Evolutionary conservation across 2,888 invertebrate genomes (phyloP).

Genomic region (Helicoverpa assulta): DNA sequence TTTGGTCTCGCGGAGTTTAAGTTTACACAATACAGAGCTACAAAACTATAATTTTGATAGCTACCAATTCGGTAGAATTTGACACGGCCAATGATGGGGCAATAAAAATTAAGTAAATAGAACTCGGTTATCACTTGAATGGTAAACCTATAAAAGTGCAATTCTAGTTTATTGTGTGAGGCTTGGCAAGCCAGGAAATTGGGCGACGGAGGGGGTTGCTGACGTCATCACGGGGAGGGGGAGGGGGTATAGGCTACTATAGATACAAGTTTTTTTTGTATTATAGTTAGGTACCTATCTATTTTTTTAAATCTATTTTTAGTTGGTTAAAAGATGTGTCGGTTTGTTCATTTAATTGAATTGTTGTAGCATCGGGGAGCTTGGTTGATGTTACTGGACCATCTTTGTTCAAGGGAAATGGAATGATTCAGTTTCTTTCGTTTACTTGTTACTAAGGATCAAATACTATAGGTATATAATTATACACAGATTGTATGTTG

Average conservation of each 20-base stretch:
- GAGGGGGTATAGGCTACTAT: neutral
- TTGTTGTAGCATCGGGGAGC: too few species aligned
- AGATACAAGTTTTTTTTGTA: neutral
- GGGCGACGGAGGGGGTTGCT: constrained; percentile 45
- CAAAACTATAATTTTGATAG: constrained; percentile 29
- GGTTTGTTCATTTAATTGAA: neutral
- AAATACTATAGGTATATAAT: too few species aligned
- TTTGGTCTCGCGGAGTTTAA: too few species aligned
- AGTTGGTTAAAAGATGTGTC: neutral
- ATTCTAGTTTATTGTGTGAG: constrained; percentile 64
- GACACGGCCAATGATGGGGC: constrained; percentile 35
- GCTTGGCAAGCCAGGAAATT: constrained; percentile 63
- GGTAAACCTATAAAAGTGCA: constrained; percentile 65
- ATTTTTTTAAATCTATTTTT: too few species aligned
- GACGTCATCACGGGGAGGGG: constrained; percentile 52
- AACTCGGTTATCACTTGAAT: constrained; percentile 46
- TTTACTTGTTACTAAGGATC: too few species aligned
- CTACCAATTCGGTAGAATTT: constrained; percentile 37
- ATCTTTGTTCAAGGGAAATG: too few species aligned
- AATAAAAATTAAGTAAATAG: constrained; percentile 65
- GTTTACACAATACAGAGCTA: too few species aligned
- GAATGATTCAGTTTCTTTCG: too few species aligned
- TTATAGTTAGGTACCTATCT: neutral
- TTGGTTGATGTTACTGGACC: too few species aligned
- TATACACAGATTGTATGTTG: too few species aligned